Evolutionary conservation across 2,113 vertebrate species (phyloP), one percentile per base, ranked within the genome.

Genomic region (Epinephelus moara): DNA sequence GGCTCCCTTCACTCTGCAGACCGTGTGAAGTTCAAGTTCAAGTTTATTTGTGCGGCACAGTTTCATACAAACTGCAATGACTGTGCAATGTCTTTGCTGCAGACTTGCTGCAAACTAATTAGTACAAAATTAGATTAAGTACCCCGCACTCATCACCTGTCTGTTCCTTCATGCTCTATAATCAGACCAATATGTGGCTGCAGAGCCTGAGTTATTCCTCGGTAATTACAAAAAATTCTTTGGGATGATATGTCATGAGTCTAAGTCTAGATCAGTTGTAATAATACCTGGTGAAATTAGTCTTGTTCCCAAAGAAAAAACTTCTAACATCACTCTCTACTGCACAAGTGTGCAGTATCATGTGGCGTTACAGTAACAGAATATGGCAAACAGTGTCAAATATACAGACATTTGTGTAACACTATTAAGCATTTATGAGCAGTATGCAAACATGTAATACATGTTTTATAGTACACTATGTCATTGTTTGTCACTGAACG

Each of bases 191-290:
- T 69, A 52, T 52, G 59, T 0, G 4, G 7, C 45, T 37, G 23
- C 21, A 12, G 61, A 61, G 40, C 61, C 61, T 21, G 19, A 76
- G 68, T 50, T 80, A 83, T 83, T 71, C 21, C 45, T 56, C 47
- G 66, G 61, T 73, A 69, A 81, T 86, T 76, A 37, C 60, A 57
- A 55, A 53, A 37, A 6, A 75, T 84, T 84, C 45, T 62, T 75
- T 27, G n/a, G 66, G 80, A 71, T 76, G 64, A 25, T 63, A 60
- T 61, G 3, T 61, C 60, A 72, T 68, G 25, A 47, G 49, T 72
- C 71, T 78, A 78, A 73, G 33, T 37, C 33, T 37, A 37, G 6
- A 7, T 45, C 42, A 12, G 42, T 45, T 45, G 11, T 45, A 70
- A 66, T 11, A 12, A 1, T 67, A 49, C 37, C 30, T 62, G 15